Percentiles rank a stretch among this genome's conserved stretches.
These are phyloP conservation scores for Chamaedrilus cognettii DNA, from an alignment of 2,888 invertebrate genomes.

Conservation along the genomic window DNA sequence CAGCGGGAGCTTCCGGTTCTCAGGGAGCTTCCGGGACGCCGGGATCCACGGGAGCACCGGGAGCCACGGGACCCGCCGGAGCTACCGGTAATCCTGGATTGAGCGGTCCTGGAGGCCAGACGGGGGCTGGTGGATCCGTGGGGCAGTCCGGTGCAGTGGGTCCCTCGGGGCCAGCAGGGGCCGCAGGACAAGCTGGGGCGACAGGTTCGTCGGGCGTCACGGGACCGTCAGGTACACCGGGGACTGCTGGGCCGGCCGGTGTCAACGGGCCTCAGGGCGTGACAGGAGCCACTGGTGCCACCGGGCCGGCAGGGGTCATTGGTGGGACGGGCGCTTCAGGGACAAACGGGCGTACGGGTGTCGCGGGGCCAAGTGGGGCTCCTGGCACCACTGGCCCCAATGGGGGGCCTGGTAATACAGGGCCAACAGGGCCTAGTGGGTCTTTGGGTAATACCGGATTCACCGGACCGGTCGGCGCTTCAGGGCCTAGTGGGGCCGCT, in stretches of 20 bases:
- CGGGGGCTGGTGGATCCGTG: conserved; percentile 22
- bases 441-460: conserved; percentile 5
- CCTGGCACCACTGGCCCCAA: conserved; percentile 19
- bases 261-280: too few relatives aligned
- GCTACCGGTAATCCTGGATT: conserved; percentile 18
- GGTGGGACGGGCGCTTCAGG: conserved; percentile 31
- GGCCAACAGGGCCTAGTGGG: conserved; percentile 6
- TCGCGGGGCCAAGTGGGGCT: conserved; percentile 10
- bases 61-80: conserved; percentile 27
- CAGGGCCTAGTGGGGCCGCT: too few relatives aligned
- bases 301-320: conserved; percentile 35
- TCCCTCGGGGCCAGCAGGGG: conserved; percentile 19
- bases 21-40: conserved; percentile 14
- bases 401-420: neutral
- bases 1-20: conserved; percentile 9
- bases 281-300: conserved; percentile 23
- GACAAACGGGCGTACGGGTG: conserved; percentile 16
- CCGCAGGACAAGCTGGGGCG: conserved; percentile 3
- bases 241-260: conserved; percentile 44
- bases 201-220: conserved; percentile 1
- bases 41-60: conserved; percentile 23
- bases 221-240: conserved; percentile 20
- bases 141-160: conserved; percentile 28
- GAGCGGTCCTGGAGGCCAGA: conserved; percentile 23
- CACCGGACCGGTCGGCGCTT: too few relatives aligned